Conservation (phyloP, 2,797 vertebrate genomes). For the Leptodactylus fallax region DNA sequence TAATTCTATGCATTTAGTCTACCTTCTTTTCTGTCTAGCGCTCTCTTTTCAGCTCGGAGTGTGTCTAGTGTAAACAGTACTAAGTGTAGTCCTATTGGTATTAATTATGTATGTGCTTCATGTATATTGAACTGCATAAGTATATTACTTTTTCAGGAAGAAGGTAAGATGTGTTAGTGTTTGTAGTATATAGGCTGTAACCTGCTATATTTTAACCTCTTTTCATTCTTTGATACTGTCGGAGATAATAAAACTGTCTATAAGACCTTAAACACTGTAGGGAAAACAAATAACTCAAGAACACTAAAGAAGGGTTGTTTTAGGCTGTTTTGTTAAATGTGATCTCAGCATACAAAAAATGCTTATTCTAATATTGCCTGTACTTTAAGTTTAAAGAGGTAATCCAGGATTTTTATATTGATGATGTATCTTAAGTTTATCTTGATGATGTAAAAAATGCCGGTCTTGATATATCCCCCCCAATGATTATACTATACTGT, state of each 20-base stretch:
- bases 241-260: not conserved
- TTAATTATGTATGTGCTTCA: constrained; percentile 31
- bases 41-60: not conserved
- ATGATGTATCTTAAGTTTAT: no score
- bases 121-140: not conserved
- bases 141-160: not conserved
- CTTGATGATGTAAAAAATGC: no score
- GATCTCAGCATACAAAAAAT: no score
- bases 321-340: no score
- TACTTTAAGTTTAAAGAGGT: no score
- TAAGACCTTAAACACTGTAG: no score
- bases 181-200: not conserved
- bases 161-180: not conserved
- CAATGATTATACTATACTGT: no score
- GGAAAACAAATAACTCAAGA: no score
- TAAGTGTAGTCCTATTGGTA: constrained; percentile 21
- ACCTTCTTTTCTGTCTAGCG: not conserved
- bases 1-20: not conserved
- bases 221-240: not conserved
- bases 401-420: no score
- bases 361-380: no score
- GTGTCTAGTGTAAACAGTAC: not conserved
- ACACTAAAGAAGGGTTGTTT: not conserved
- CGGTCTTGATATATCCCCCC: no score
- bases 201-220: not conserved